Evolutionary conservation across 2,113 vertebrate species (phyloP), one percentile per base, ranked within the genome.

Genomic region (Pseudopipra pipra): DNA sequence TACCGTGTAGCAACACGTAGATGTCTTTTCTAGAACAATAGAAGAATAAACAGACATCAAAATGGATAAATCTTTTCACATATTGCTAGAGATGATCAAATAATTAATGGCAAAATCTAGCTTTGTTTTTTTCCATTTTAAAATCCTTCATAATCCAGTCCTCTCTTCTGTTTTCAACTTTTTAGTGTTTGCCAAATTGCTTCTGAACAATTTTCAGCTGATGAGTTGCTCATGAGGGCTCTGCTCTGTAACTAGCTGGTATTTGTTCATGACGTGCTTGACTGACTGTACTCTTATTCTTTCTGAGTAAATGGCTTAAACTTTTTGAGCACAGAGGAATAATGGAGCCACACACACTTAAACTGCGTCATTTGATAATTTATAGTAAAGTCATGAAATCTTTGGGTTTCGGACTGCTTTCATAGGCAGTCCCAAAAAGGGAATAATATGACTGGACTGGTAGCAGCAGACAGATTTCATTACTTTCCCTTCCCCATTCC

Each of bases 201-300:
- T 89, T 92, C 90, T 72, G 76, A 95, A 86, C 44, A 72, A 49
- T 92, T 86, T 92, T 75, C 56, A 77, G 66, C 67, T 2, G 18
- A 61, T 1, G 19, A 93, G 83, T 75, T 93, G 81, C 76, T 92
- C 35, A 12, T 71, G 85, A 93, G 88, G 72, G 72, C 90, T 90
- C 49, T 87, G 82, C 55, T 95, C 71, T 88, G 65, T 89, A 90
- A 89, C 85, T 95, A 72, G 72, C 56, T 88, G 84, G 65, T 93
- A 46, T 93, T 96, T 96, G 85, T 96, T 90, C 82, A 21, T 72
- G 85, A 80, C 89, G 76, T 78, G 91, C 91, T 93, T 92, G 87
- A 90, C 92, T 92, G 96, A 65, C 68, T 90, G 73, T 17, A 4
- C 56, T 82, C 58, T 90, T 76, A 84, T 95, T 79, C 63, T 91